Percentiles rank a stretch among this genome's conserved stretches.
Conservation (phyloP, 2,888 invertebrate genomes). For the Cosmopolites sordidus region DNA sequence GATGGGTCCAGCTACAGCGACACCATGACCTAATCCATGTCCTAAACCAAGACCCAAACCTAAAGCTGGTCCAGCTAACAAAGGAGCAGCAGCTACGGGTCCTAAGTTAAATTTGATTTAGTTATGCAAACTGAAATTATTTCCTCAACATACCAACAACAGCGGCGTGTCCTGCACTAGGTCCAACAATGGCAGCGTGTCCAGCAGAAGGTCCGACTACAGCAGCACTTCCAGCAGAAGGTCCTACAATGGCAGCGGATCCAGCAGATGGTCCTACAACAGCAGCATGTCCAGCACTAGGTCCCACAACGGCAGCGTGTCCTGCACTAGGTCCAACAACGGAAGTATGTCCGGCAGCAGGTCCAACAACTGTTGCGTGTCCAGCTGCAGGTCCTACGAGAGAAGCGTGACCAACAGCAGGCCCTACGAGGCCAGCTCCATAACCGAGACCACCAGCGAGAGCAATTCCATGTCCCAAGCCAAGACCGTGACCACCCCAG, state of each 20-base stretch:
- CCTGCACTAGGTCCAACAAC: constrained; percentile 25
- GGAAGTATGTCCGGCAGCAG: constrained; percentile 20
- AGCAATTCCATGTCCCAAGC: constrained; percentile 6
- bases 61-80: constrained; percentile 1
- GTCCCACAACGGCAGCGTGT: constrained; percentile 28
- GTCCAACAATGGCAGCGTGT: constrained; percentile 7
- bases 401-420: constrained; percentile 23
- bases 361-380: constrained; percentile 25
- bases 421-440: constrained; percentile 27
- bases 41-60: constrained; percentile 5
- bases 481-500: neutral
- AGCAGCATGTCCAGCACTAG: constrained; percentile 11
- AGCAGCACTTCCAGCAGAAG: constrained; percentile 11
- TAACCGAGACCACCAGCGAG: constrained; percentile 17
- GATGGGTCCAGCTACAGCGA: constrained; percentile 33
- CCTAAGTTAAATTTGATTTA: neutral
- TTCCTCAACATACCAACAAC: constrained; percentile 15
- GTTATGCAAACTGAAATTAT: too few relatives aligned
- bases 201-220: constrained; percentile 10
- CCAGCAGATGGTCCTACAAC: constrained; percentile 16
- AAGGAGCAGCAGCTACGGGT: neutral
- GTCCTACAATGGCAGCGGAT: constrained; percentile 9
- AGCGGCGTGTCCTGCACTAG: constrained; percentile 21
- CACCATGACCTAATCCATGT: constrained; percentile 21
- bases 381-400: constrained; percentile 24